These are phyloP conservation scores for Apomyelois bistriatella DNA, from an alignment of 2,888 invertebrate species.

Conservation along the genomic window DNA sequence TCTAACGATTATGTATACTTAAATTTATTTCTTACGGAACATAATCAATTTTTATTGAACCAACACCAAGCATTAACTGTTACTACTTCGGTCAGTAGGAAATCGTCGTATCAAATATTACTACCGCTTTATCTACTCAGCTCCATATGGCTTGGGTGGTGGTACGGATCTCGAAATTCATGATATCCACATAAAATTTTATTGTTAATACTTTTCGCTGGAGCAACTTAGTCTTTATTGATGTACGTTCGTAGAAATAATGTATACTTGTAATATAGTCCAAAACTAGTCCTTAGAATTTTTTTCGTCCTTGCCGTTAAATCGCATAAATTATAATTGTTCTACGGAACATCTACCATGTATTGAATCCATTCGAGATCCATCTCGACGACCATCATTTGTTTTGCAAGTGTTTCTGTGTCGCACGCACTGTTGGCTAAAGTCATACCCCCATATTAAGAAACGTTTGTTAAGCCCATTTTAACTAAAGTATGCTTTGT, in stretches of 20 bases:
- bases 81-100: not conserved
- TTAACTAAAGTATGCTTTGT: too few relatives aligned
- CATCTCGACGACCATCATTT: too few relatives aligned
- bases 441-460: too few relatives aligned
- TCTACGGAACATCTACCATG: too few relatives aligned
- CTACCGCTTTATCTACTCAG: constrained; percentile 14
- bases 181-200: constrained; percentile 25
- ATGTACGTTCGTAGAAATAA: constrained; percentile 48
- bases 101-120: constrained; percentile 10
- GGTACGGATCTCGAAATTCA: constrained; percentile 20
- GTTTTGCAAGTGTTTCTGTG: too few relatives aligned
- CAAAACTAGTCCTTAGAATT: too few relatives aligned
- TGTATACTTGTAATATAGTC: constrained; percentile 34
- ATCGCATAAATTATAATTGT: too few relatives aligned
- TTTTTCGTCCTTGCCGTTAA: too few relatives aligned
- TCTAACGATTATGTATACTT: not conserved
- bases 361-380: too few relatives aligned
- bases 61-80: constrained; percentile 12
- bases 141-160: not conserved
- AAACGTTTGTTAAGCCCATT: too few relatives aligned
- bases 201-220: constrained; percentile 30
- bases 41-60: constrained; percentile 12
- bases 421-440: too few relatives aligned
- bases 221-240: constrained; percentile 43
- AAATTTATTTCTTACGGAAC: constrained; percentile 9